phyloP scores from a whole-genome alignment of 2,888 invertebrate genomes.

The Subacronicta megacephala region DNA sequence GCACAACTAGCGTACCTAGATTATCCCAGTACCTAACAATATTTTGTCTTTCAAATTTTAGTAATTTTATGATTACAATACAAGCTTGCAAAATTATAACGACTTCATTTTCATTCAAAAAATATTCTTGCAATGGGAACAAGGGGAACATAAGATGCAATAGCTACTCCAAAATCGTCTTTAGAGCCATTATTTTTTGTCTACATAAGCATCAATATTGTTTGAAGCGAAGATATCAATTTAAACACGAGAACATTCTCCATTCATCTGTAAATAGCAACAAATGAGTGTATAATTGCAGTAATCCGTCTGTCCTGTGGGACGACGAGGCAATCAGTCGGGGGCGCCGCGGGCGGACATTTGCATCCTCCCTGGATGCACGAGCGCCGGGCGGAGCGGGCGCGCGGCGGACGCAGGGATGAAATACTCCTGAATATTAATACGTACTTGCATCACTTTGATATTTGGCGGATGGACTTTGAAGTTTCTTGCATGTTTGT shows the following conservation, averaged over 20 bases:
- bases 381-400: not conserved
- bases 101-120: constrained; percentile 19
- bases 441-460: constrained; percentile 51
- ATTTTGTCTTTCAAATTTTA: no score
- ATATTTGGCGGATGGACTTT: constrained; percentile 48
- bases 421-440: constrained; percentile 53
- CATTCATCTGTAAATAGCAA: constrained; percentile 52
- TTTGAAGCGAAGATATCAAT: constrained; percentile 43
- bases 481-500: constrained; percentile 38
- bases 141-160: constrained; percentile 19
- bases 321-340: constrained; percentile 52
- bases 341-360: constrained; percentile 51
- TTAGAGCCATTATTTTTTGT: constrained; percentile 12
- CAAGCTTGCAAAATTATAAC: constrained; percentile 7
- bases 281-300: constrained; percentile 57
- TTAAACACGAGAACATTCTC: constrained; percentile 45
- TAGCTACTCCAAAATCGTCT: constrained; percentile 13
- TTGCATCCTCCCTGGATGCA: constrained; percentile 44
- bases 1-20: no score
- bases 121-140: constrained; percentile 32
- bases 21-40: no score
- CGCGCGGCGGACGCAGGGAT: constrained; percentile 3
- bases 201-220: constrained; percentile 26
- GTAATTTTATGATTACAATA: constrained; percentile 6
- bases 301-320: constrained; percentile 53